These are phyloP conservation scores for Apodemia hepburni DNA, from an alignment of 2,888 invertebrate genomes.

Conservation along the genomic window DNA sequence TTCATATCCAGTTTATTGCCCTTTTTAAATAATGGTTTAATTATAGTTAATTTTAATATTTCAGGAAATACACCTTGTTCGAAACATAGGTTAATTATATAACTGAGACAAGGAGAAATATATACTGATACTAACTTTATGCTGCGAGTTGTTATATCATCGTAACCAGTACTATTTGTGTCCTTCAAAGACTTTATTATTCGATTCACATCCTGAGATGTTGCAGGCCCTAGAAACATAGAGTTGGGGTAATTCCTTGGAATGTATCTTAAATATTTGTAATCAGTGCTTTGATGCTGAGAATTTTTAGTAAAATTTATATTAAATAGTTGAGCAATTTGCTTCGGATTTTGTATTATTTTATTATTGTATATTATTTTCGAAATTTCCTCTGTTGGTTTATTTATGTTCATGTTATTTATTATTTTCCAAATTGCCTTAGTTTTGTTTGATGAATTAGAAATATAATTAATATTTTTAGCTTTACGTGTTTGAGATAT, in stretches of 20 bases:
- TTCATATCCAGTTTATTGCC: background rate
- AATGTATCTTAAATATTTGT: too few relatives aligned
- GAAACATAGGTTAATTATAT: background rate
- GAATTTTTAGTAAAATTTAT: background rate
- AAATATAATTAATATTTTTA: background rate
- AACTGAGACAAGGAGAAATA: background rate
- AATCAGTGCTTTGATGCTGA: background rate
- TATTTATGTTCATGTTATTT: background rate
- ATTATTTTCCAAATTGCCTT: background rate
- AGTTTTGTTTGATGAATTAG: background rate
- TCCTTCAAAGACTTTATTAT: too few relatives aligned
- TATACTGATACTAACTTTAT: background rate
- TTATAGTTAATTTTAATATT: background rate
- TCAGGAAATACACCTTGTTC: background rate
- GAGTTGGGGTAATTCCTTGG: background rate
- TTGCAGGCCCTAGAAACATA: background rate
- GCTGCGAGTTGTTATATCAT: background rate
- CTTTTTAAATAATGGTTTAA: background rate
- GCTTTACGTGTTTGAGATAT: background rate
- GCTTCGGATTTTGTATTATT: background rate
- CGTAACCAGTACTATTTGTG: background rate
- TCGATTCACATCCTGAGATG: background rate
- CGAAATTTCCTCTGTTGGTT: background rate
- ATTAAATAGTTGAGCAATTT: constrained; percentile 2
- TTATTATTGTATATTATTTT: background rate